Conservation (phyloP, 2,113 vertebrate genomes). For the Anser brachyrhynchus region DNA sequence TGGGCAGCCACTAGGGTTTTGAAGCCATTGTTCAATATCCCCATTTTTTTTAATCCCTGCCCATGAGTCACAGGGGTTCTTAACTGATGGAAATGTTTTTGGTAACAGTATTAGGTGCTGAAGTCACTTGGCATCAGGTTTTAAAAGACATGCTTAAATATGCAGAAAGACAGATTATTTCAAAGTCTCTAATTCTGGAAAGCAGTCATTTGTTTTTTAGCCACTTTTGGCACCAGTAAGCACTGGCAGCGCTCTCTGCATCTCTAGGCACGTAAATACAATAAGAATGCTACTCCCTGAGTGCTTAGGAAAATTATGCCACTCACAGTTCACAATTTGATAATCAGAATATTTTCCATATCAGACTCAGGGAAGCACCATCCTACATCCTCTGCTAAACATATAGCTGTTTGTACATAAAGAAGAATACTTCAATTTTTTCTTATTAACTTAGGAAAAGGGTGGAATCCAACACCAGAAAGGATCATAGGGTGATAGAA, state of each 20-base stretch:
- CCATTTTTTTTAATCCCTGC: not conserved
- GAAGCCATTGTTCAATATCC: not conserved
- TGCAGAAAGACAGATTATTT: not conserved
- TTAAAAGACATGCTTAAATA: not conserved
- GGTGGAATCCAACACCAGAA: not conserved
- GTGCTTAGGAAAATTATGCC: not conserved
- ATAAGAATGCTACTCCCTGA: not conserved
- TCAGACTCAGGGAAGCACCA: not conserved
- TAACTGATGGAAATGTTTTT: not conserved
- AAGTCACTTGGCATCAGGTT: not conserved
- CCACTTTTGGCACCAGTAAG: not conserved
- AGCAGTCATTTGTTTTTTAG: not conserved
- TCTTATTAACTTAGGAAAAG: not conserved
- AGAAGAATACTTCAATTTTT: not conserved
- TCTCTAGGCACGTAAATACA: not conserved
- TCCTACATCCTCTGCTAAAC: not conserved
- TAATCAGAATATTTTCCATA: conserved; percentile 3
- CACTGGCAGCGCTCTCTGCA: not conserved
- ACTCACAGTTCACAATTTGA: not conserved
- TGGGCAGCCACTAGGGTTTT: not conserved
- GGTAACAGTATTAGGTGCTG: not conserved
- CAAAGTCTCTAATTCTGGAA: not conserved
- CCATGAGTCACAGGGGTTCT: not conserved
- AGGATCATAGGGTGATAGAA: not conserved
- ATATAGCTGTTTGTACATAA: not conserved